phyloP scores from a whole-genome alignment of 2,113 vertebrate genomes.

The Candoia aspera region DNA sequence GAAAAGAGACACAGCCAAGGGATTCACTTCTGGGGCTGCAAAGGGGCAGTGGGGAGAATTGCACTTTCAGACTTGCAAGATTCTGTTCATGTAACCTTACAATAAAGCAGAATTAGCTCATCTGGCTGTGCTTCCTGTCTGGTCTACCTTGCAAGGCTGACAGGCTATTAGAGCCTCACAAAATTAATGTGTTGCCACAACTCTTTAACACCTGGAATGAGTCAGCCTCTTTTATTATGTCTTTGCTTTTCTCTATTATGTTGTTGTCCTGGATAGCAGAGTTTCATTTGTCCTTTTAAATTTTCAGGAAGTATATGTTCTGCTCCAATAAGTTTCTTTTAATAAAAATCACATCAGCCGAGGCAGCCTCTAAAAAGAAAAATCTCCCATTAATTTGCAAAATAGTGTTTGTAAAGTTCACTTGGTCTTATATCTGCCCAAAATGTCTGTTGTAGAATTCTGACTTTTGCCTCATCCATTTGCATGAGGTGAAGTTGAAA shows the following conservation, averaged over 20 bases:
- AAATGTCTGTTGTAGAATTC: neutral
- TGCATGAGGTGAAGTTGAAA: neutral
- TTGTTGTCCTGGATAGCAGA: too few relatives aligned
- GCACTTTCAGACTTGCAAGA: too few relatives aligned
- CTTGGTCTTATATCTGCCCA: neutral
- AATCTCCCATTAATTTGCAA: neutral
- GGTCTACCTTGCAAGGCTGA: too few relatives aligned
- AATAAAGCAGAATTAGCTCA: too few relatives aligned
- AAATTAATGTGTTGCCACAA: slow-evolving; percentile 60
- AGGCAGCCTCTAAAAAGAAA: slow-evolving; percentile 5
- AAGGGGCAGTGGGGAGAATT: too few relatives aligned
- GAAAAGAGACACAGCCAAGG: too few relatives aligned
- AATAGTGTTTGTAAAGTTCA: slow-evolving; percentile 7
- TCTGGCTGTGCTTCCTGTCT: too few relatives aligned
- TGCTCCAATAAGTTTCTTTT: slow-evolving; percentile 36
- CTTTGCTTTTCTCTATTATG: too few relatives aligned
- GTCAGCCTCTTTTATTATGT: neutral
- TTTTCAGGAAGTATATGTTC: neutral
- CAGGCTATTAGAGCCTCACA: slow-evolving; percentile 61
- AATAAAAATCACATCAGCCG: neutral
- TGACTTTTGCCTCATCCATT: neutral
- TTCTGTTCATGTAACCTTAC: too few relatives aligned
- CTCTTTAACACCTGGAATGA: slow-evolving; percentile 57
- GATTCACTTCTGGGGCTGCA: too few relatives aligned
- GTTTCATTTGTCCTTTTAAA: too few relatives aligned